Conservation (phyloP, 2,888 invertebrate genomes). For the Agapostemon virescens region DNA sequence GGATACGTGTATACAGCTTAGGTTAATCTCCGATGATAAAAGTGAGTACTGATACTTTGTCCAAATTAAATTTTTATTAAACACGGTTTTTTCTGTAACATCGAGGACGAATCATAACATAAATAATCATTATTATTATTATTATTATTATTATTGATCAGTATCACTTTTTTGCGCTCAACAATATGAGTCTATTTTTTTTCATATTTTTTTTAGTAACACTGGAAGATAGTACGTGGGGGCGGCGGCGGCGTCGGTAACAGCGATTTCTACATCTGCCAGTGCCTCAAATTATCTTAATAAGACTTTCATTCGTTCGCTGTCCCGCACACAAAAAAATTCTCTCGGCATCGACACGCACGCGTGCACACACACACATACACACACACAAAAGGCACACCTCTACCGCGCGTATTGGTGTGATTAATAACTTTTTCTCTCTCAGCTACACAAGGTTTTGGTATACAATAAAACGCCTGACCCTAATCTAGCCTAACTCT, state of each 20-base stretch:
- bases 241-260: constrained; percentile 63
- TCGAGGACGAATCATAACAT: constrained; percentile 80
- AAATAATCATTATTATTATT: constrained; percentile 74
- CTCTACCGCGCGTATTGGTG: constrained; percentile 43
- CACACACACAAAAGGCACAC: constrained; percentile 39
- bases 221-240: constrained; percentile 79
- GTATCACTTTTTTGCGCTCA: constrained; percentile 79
- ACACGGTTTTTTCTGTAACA: constrained; percentile 79
- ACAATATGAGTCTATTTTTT: constrained; percentile 76
- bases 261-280: constrained; percentile 61
- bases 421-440: constrained; percentile 48
- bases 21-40: constrained; percentile 55
- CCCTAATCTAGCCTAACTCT: constrained; percentile 72
- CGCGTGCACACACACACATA: constrained; percentile 29
- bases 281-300: constrained; percentile 46
- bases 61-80: constrained; percentile 81
- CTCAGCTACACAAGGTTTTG: constrained; percentile 70
- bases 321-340: constrained; percentile 33
- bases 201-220: constrained; percentile 69
- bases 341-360: constrained; percentile 39
- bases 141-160: constrained; percentile 77
- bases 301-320: constrained; percentile 42
- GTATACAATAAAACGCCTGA: constrained; percentile 71
- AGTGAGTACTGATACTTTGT: constrained; percentile 70
- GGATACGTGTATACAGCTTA: constrained; percentile 35